Percentiles rank a stretch among this genome's conserved stretches.
phyloP scores from a whole-genome alignment of 2,113 vertebrate genomes.

The Dicentrarchus labrax region DNA sequence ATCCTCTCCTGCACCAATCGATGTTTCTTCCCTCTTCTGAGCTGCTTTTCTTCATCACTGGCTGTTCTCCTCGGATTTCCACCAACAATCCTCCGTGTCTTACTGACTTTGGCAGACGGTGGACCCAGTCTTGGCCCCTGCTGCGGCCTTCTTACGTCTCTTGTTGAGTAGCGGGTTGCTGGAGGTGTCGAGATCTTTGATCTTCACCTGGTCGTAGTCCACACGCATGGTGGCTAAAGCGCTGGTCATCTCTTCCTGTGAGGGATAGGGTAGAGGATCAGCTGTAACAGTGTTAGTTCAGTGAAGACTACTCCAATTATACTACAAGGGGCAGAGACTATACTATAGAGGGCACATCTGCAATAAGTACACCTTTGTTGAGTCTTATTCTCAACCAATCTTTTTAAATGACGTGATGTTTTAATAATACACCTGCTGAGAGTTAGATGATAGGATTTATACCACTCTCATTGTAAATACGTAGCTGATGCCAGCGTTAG shows the following conservation, averaged over 20 bases:
- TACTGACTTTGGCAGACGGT: conserved; percentile 78
- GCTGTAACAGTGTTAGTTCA: background rate
- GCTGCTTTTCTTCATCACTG: background rate
- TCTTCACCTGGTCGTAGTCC: conserved; percentile 99
- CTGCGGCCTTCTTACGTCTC: conserved; percentile 93
- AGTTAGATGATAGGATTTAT: no score
- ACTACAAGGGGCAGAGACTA: background rate
- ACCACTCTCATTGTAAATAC: background rate
- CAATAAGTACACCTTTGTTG: background rate
- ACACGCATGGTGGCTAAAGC: conserved; percentile 98
- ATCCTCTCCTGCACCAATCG: background rate
- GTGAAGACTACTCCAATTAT: background rate
- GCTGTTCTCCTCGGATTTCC: background rate
- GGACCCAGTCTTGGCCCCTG: conserved; percentile 64
- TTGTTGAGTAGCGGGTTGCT: conserved; percentile 98
- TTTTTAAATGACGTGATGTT: background rate
- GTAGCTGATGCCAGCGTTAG: background rate
- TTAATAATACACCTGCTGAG: no score
- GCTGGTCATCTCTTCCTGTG: conserved; percentile 98
- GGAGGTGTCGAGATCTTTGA: conserved; percentile 97
- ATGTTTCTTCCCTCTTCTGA: background rate
- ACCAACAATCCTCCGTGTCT: background rate
- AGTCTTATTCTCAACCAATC: background rate
- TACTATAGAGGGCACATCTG: background rate
- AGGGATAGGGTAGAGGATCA: conserved; percentile 25